These are phyloP conservation scores for Spatula versicolor DNA, from an alignment of 2,797 vertebrate genomes.

Conservation along the genomic window DNA sequence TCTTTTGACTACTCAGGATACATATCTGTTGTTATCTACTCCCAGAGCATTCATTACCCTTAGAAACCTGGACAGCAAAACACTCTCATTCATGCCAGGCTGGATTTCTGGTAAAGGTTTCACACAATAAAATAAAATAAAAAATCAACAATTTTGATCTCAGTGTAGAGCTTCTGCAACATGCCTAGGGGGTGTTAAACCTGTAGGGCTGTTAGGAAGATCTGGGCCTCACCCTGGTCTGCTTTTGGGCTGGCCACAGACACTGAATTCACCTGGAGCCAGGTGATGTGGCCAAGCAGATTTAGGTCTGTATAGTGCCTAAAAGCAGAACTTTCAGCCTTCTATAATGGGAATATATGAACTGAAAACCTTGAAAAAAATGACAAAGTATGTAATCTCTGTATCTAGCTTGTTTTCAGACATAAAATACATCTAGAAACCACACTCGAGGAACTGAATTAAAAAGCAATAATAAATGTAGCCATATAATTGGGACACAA, in stretches of 20 bases:
- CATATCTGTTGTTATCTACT: not conserved
- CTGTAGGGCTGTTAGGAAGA: fast-evolving
- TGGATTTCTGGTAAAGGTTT: not conserved
- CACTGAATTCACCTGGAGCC: not conserved
- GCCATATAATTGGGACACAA: not conserved
- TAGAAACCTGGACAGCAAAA: not conserved
- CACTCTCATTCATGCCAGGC: not conserved
- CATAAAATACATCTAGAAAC: not conserved
- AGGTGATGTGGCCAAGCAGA: not conserved
- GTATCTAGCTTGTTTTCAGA: not conserved
- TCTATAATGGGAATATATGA: not conserved
- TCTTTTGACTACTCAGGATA: not conserved
- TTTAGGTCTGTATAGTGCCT: not conserved
- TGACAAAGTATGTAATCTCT: not conserved
- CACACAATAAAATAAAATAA: not conserved
- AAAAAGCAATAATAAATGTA: not conserved
- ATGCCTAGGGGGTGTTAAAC: not conserved
- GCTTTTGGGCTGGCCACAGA: not conserved
- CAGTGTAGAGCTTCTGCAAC: not conserved
- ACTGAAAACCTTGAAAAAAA: not conserved
- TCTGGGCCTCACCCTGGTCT: not conserved
- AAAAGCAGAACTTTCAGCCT: not conserved
- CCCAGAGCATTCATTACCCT: not conserved
- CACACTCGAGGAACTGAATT: fast-evolving
- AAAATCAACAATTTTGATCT: not conserved